Evolutionary conservation across 2,888 invertebrate species (phyloP), one percentile per base, ranked within the genome.

Genomic region (Aporophyla lueneburgensis): DNA sequence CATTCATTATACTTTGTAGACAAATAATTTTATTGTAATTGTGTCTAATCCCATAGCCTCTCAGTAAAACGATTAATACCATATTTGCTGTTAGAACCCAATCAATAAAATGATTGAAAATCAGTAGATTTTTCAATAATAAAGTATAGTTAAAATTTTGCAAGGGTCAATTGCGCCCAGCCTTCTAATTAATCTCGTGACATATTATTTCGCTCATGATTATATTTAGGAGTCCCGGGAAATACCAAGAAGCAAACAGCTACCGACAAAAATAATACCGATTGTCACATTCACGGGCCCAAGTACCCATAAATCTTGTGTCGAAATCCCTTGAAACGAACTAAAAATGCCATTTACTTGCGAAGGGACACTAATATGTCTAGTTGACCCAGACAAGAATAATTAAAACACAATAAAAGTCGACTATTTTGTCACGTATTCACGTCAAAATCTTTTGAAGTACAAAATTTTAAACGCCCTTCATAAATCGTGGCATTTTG

Each of bases 321-420:
- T 59, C 6, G 5, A 67, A 74, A 71, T 73, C 71, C 56, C 71
- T 71, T 73, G 12, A 9, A 76, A 73, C 58, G 1, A 58, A 71
- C 14, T 71, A 80, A 71, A 84, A 58, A 54, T 74, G 59, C 58
- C 53, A 65, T 71, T 59, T 69, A 43, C 40, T n/a, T 49, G 53
- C 3, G 12, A 85, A 74, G 51, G 56, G 68, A 76, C 74, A 68
- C 33, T 59, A 53, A 67, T 40, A 62, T 67, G 49, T 58, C 67
- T 71, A 68, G 62, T 56, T 14, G 67, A 66, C 27, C 63, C 80
- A 78, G 81, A 81, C 79, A 62, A 43, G 43, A 67, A 73, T 68
- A 86, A 81, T 88, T 83, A 85, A 86, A 88, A 71, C 14, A 78
- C 81, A 65, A 76, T 86, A 80, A 87, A 87, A 83, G 53, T 10